Evolutionary conservation across 2,797 vertebrate genomes (phyloP), one percentile per base, ranked within the genome.

Genomic region (Bovichtus variegatus): DNA sequence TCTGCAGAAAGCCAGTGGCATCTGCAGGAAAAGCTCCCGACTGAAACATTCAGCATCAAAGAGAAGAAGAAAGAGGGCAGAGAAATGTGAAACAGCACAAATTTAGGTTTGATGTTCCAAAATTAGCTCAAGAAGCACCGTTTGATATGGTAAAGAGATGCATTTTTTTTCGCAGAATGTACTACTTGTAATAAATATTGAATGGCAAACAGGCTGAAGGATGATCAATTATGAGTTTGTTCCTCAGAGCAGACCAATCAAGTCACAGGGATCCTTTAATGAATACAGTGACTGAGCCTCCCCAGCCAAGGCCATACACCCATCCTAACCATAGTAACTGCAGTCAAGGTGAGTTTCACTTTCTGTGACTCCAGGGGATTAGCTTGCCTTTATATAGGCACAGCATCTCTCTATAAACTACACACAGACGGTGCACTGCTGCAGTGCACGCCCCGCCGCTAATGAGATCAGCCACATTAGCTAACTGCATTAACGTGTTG

Each of bases 301-400:
- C 43, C 43, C 70, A 51, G 73, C 68, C 63, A 41, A 79, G 67
- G 72, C 40, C 69, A 71, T 71, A 51, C 71, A 74, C 61, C 76
- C 64, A 62, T 58, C 57, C 82, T 29, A 69, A 69, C 77, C 82
- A 81, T 82, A 86, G 92, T 64, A 68, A 91, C 91, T 19, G 90
- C 88, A 58, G 89, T 77, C 92, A 91, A 93, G 92, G 92, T 87
- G 91, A 92, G 88, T 85, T 87, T 91, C 86, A 84, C 89, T 91
- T 91, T 93, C 87, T 80, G 65, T 25, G 80, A 75, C 91, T 87
- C 85, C 12, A 25, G 87, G 76, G 89, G 78, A 93, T 91, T 87
- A 90, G 69, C 83, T 73, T 21, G 50, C 79, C 84, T 90, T 86
- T 82, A 87, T 78, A 82, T 68, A 80, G 85, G 67, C 76, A 53